Conservation (phyloP, 2,888 invertebrate species). For the Papilio elwesi region DNA sequence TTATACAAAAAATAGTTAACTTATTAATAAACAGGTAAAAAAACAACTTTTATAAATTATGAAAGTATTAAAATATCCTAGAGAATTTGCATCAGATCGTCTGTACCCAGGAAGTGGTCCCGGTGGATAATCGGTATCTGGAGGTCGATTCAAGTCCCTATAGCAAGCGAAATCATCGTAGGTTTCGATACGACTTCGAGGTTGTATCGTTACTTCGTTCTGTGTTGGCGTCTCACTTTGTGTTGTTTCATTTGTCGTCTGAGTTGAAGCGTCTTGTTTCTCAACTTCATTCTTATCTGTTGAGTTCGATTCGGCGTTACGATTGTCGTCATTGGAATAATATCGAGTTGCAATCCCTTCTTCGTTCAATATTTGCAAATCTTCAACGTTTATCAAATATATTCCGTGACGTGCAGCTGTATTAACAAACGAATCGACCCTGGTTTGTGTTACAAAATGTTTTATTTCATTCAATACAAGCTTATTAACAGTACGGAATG, state of each 20-base stretch:
- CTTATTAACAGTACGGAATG: slow-evolving; percentile 1
- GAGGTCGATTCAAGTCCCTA: slow-evolving; percentile 57
- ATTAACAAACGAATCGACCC: background rate
- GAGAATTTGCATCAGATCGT: slow-evolving; percentile 38
- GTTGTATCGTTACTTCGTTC: slow-evolving; percentile 41
- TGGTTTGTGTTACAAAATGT: background rate
- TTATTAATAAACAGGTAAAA: background rate
- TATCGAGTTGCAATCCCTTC: background rate
- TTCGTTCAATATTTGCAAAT: background rate
- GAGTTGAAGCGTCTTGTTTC: slow-evolving; percentile 26
- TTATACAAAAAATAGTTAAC: background rate
- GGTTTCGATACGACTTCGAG: slow-evolving; percentile 55
- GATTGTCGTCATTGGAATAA: slow-evolving; percentile 17
- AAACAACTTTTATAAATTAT: background rate
- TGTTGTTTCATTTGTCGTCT: slow-evolving; percentile 3
- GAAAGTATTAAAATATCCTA: background rate
- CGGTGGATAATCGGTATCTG: slow-evolving; percentile 58
- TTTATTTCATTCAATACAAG: background rate
- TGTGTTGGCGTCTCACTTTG: slow-evolving; percentile 34
- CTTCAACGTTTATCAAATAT: background rate
- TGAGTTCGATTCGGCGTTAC: background rate
- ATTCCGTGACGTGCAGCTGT: background rate
- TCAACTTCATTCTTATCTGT: slow-evolving; percentile 9
- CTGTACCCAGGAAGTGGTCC: slow-evolving; percentile 45
- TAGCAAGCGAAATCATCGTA: slow-evolving; percentile 59